Base-by-base conservation (phyloP, 2,797 vertebrate genomes). In the Argya squamiceps region DNA sequence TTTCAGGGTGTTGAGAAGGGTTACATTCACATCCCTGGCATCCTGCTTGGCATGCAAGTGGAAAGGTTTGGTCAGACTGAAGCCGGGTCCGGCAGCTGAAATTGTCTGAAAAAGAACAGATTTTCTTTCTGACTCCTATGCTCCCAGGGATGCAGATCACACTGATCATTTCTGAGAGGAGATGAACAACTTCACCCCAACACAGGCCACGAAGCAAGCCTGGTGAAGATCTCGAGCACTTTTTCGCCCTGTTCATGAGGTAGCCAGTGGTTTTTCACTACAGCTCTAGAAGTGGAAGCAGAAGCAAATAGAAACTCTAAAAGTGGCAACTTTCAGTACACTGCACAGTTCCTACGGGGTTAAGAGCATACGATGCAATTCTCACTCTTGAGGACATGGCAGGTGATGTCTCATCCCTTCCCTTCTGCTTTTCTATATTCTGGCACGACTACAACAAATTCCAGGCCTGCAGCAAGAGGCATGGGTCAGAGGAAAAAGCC, bases 171-270 rank as follows among this genome's bases (percentile, higher is more conserved):
- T 30, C 29, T 16, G 13, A 50, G 20, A n/a, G 62, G 16, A 56
- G 41, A 43, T 3, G 1, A 49, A 18, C 21, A 43, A 10, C 60
- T 60, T 56, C 62, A 78, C 18, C 37, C 52, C 63, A 58, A 39
- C 9, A 56, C 43, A 26, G 52, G 32, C 32, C 20, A 29, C 8
- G 34, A 81, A 59, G 19, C 2, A 3, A 74, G 41, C 7, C 37
- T 0, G 0, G 10, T 43, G 23, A 77, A 34, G 21, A 24, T 19
- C 79, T 67, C 4, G 2, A 52, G 46, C 29, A 16, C 47, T 34
- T 53, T 18, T 24, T 7, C 0, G 27, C 6, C 6, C 8, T 7
- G 14, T 30, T 59, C 37, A 39, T 4, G 7, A 47, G 10, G 24
- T 27, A 9, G 30, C n/a, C 70, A 30, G n/a, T n/a, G 19, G 5